These are phyloP conservation scores for Dendronephthya gigantea DNA, from an alignment of 64 coral and sea anemone genomes.

Conservation along the genomic window DNA sequence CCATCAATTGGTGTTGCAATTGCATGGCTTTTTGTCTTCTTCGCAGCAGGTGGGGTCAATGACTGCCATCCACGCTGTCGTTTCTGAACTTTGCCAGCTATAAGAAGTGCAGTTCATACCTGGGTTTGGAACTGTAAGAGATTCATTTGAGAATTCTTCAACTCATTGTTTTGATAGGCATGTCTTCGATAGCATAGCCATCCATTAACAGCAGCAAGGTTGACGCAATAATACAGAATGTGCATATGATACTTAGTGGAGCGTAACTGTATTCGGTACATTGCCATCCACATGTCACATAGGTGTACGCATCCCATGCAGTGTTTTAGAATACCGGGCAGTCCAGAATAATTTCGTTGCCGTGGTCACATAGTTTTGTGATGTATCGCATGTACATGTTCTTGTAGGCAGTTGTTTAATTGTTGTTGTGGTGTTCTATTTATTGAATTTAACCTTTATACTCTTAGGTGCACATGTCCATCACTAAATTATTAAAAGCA, in stretches of 20 bases:
- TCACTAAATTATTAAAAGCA: no score
- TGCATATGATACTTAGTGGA: conserved; percentile 25
- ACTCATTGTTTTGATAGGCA: conserved; percentile 11
- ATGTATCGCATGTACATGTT: no score
- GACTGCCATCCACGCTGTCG: neutral
- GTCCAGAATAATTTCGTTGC: no score
- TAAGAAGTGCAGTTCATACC: neutral
- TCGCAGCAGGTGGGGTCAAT: no score
- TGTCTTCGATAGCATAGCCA: conserved; percentile 21
- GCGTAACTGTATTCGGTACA: neutral
- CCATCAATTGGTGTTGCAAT: neutral
- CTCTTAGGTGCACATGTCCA: no score
- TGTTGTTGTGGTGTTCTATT: no score
- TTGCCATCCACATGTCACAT: conserved; percentile 12
- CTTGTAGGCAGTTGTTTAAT: no score
- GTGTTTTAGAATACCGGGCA: no score
- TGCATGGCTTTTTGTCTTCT: no score
- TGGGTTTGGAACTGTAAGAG: neutral
- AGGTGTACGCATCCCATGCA: no score
- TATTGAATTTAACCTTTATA: no score
- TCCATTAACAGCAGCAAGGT: conserved; percentile 19
- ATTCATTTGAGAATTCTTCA: neutral
- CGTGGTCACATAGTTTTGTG: no score
- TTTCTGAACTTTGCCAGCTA: neutral
- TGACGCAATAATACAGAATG: conserved; percentile 25